Percentiles rank a stretch among this genome's conserved stretches.
Evolutionary conservation across 1,140 invertebrate species (phyloP).

Genomic region (Euura lappo): DNA sequence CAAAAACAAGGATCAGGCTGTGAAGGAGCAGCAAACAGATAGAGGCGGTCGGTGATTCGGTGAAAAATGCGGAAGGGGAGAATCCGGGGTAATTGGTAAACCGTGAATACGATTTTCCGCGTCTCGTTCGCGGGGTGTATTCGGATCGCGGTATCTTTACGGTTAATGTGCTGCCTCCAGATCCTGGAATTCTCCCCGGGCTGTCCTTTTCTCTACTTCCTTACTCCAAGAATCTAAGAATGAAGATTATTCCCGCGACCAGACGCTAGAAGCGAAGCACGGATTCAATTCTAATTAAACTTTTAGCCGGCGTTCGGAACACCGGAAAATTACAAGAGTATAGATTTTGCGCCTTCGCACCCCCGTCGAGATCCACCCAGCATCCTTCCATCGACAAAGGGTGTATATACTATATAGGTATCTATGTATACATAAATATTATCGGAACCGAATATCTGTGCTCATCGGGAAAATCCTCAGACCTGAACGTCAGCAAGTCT

Average conservation of each 20-base stretch:
- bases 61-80: background rate
- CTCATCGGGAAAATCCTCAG: no score
- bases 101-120: background rate
- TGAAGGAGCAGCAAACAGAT: no score
- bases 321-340: constrained; percentile 4
- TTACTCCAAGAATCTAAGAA: background rate
- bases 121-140: background rate
- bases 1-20: no score
- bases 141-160: background rate
- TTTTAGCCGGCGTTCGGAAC: background rate
- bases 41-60: background rate
- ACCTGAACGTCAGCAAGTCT: no score
- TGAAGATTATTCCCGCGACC: background rate
- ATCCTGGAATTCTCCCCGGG: no score
- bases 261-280: background rate
- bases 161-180: no score
- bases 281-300: constrained; percentile 4
- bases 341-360: background rate
- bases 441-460: no score
- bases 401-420: no score
- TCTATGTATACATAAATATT: no score
- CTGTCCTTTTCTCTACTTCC: no score
- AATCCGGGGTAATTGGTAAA: constrained; percentile 2
- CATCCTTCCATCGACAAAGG: no score
- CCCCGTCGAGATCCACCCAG: background rate